Base-by-base conservation (phyloP, 2,797 vertebrate genomes). In the Crenichthys baileyi region DNA sequence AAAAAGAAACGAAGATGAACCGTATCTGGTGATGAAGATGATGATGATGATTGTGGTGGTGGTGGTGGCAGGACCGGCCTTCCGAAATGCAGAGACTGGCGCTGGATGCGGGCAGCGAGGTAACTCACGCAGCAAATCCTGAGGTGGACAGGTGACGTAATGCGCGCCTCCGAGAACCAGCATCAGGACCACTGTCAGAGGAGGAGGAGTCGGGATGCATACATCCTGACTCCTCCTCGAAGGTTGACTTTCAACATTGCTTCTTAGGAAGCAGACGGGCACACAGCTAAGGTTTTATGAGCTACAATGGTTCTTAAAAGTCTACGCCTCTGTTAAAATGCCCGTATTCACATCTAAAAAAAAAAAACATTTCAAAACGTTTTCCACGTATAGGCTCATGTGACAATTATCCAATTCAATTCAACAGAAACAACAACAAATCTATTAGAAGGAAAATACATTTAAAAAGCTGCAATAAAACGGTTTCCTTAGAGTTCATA, bases 121-220 rank as follows among this genome's bases (percentile, higher is more conserved):
- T 79, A 79, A 85, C 88, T 79, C 80, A 85, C 71, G 51, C 91
- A 93, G 91, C 95, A 91, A 95, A 95, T 96, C 92, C 77, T 68
- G 41, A 48, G 31, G n/a, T 70, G 79, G 77, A 90, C 70, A 81
- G 91, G 88, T 96, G 95, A 96, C 92, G 96, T 97, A 90, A 95
- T 96, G 91, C 90, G 89, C 86, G 92, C 60, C n/a, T 85, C 65
- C 82, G 72, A 75, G 67, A 12, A 13, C 31, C 93, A 95, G 93
- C 95, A 95, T 95, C 94, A 95, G 94, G 91, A 96, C 92, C 94
- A 92, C 71, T 39, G 61, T 39, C 31, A 53, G 18, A 20, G 29
- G 26, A 20, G 29, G 26, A 61, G 26, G 58, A 63, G 60, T 63
- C 16, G 31, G 60, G 20, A 65, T 39, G 61, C 18, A 31, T 8